Base-by-base conservation (phyloP, 1,140 invertebrate species). In the Drosophila subobscura region DNA sequence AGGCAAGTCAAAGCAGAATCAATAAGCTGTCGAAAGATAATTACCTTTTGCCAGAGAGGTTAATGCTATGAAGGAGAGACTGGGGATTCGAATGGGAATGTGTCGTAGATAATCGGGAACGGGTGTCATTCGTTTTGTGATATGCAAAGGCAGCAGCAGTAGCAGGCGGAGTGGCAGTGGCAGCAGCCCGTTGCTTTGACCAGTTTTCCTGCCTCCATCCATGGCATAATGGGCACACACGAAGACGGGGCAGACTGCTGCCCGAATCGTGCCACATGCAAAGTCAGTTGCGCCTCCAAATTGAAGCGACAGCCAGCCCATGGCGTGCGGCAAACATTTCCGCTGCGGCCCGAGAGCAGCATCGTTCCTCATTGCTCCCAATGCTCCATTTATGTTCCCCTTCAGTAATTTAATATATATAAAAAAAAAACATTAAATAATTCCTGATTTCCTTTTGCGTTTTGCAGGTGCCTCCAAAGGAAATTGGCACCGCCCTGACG, bases 401-500 rank as follows among this genome's bases (percentile, higher is more conserved):
- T 60, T 52, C 8, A 72, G 58, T 72, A 67, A 75, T 75, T 75
- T 64, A 53, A 74, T 74, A 37, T 12, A 37, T 12, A 37, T 37
- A 37, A 37, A 37, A 37, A 4, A 12, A 37, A 4, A 10, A 3
- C 4, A 37, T 37, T 70, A 22, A 23, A 52, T 44, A 59, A 50
- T 45, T 52, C 53, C 41, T 65, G 47, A 7, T 66, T 20, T 71
- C 33, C 4, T 4, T 79, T 92, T 92, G 4, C n/a, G 16, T 20
- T 20, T 50, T 95, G 45, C 93, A 98, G 97, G 98, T 90, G 97
- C 97, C 23, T 99, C 98, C 12, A 97, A 97, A 97, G 92, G 98
- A 99, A 92, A 98, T 99, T 81, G 98, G 98, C 57, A 97, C 97
- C 44, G 97, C 98, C 22, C 92, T 99, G 46, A 99, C 98, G 2